A percentile compares a stretch with the other conserved stretches of the same genome.
Conservation (phyloP, 2,113 vertebrate genomes). For the Drymodes brunneopygia region DNA sequence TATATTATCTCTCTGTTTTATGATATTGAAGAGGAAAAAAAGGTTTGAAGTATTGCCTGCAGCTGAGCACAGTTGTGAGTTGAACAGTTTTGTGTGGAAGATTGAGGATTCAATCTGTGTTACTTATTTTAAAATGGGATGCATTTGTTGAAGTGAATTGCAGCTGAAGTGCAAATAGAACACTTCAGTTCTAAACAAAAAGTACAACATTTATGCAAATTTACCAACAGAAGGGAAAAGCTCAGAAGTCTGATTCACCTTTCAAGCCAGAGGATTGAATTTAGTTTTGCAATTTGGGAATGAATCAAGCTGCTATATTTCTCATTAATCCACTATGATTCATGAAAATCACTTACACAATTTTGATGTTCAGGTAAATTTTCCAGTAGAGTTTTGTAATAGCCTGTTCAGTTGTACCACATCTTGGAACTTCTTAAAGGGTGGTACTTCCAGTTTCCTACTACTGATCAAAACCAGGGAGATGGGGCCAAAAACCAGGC, state of each 20-base stretch:
- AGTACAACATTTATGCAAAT: not conserved
- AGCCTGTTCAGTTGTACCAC: not conserved
- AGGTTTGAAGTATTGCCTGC: not conserved
- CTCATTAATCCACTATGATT: not conserved
- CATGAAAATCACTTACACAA: not conserved
- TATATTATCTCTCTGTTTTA: not conserved
- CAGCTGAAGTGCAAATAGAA: not conserved
- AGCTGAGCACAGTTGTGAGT: not conserved
- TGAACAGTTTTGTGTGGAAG: not conserved
- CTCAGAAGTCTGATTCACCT: not conserved
- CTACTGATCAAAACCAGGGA: not conserved
- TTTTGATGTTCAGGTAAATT: not conserved
- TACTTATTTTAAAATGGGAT: not conserved
- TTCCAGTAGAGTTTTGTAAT: not conserved
- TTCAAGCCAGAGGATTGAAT: not conserved
- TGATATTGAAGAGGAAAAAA: not conserved
- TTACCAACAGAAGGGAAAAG: not conserved
- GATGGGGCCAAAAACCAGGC: not conserved
- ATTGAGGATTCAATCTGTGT: not conserved
- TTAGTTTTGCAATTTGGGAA: not conserved
- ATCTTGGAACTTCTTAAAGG: not conserved
- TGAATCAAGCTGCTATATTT: not conserved
- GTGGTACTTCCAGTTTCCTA: not conserved
- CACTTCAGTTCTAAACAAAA: not conserved
- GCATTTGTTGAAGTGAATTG: not conserved